phyloP scores from a whole-genome alignment of 2,797 vertebrate species.

The Amazona ochrocephala region DNA sequence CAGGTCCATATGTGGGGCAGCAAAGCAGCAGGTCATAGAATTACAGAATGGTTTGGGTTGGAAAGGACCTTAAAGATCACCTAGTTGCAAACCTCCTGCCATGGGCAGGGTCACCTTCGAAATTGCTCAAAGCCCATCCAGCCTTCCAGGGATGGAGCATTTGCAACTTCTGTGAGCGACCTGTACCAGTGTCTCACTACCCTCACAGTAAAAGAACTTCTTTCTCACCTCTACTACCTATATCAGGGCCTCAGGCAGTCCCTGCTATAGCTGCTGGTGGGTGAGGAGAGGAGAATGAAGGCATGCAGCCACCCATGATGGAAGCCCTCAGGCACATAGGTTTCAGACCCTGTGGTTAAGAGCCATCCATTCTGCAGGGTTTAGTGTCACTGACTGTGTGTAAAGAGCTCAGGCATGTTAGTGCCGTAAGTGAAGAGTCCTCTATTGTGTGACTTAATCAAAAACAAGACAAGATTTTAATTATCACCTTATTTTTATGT shows the following conservation, averaged over 20 bases:
- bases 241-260: neutral
- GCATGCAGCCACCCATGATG: rapidly evolving
- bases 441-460: rapidly evolving
- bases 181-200: neutral
- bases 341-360: neutral
- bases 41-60: neutral
- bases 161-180: neutral
- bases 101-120: neutral
- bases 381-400: rapidly evolving
- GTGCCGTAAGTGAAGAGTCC: neutral
- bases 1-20: neutral
- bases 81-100: neutral
- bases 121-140: neutral
- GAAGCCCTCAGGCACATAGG: rapidly evolving
- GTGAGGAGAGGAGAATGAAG: neutral
- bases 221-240: neutral
- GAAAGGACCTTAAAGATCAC: neutral
- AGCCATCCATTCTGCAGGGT: rapidly evolving
- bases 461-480: neutral
- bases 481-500: neutral
- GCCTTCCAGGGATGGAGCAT: neutral
- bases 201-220: neutral
- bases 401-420: neutral
- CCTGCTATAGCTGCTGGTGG: rapidly evolving
- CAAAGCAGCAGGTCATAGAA: neutral